phyloP scores from a whole-genome alignment of 2,797 vertebrate species.

The Spinibarbus caldwelli region DNA sequence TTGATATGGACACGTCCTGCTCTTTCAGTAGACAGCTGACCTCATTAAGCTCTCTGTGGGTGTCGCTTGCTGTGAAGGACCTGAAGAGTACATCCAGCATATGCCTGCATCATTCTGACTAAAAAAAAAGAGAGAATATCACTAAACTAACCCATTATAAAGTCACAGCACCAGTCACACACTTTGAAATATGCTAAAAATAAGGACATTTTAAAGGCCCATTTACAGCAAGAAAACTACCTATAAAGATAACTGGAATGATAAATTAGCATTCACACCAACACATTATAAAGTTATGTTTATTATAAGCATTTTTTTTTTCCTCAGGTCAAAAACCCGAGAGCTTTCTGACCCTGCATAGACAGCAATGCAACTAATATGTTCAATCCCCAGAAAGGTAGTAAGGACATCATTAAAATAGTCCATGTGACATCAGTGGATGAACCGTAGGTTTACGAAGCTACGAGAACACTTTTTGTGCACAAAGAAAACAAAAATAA shows the following conservation, averaged over 20 bases:
- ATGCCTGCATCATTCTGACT: not conserved
- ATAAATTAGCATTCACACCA: not conserved
- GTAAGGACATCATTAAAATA: too few species aligned
- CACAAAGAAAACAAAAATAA: not conserved
- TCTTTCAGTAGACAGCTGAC: not conserved
- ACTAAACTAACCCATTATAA: not conserved
- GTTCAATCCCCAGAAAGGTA: too few species aligned
- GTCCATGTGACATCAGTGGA: too few species aligned
- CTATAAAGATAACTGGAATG: not conserved
- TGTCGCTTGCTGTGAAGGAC: not conserved
- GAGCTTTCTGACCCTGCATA: not conserved
- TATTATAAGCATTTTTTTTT: not conserved
- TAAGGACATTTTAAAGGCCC: not conserved
- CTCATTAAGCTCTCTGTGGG: slow-evolving; percentile 20
- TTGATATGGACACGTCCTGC: not conserved
- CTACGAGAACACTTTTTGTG: not conserved
- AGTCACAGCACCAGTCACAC: not conserved
- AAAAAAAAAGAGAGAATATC: not conserved
- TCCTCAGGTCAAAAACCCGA: too few species aligned
- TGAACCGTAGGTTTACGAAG: not conserved
- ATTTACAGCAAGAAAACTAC: not conserved
- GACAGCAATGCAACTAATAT: too few species aligned
- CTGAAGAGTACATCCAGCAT: not conserved
- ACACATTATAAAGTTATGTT: not conserved
- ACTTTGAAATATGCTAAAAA: not conserved